Conservation (phyloP, 1,140 invertebrate genomes). For the Mamestra configurata region DNA sequence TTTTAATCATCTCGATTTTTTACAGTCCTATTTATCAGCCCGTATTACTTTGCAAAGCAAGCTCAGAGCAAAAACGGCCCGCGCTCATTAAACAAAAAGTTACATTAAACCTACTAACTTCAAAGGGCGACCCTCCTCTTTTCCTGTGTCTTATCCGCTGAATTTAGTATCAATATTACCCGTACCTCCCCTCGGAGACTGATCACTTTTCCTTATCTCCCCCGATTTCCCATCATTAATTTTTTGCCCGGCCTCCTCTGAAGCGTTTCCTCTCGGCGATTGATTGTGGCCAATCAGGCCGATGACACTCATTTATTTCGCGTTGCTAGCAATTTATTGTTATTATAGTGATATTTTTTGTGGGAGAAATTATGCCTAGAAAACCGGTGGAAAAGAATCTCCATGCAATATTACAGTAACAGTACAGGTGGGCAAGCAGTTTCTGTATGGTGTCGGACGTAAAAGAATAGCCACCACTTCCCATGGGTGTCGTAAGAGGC, state of each 20-base stretch:
- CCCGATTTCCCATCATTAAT: slow-evolving; percentile 79
- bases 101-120: slow-evolving; percentile 30
- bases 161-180: slow-evolving; percentile 67
- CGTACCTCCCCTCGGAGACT: slow-evolving; percentile 56
- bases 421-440: too few species aligned
- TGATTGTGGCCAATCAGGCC: slow-evolving; percentile 75
- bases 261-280: slow-evolving; percentile 68
- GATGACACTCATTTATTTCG: slow-evolving; percentile 73
- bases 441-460: too few species aligned
- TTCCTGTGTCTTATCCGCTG: slow-evolving; percentile 47
- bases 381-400: too few species aligned
- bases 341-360: slow-evolving; percentile 51
- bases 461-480: too few species aligned
- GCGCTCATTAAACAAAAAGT: slow-evolving; percentile 36
- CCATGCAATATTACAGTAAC: too few species aligned
- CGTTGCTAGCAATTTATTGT: slow-evolving; percentile 55
- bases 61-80: background rate
- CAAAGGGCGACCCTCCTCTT: slow-evolving; percentile 32
- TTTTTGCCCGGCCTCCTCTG: slow-evolving; percentile 68
- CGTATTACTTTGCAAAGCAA: background rate
- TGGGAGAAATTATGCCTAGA: too few species aligned
- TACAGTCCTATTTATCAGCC: background rate
- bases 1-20: background rate
- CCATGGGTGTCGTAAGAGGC: too few species aligned
- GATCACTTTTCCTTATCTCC: slow-evolving; percentile 71